Evolutionary conservation across 2,888 invertebrate genomes (phyloP), one percentile per base, ranked within the genome.

Genomic region (Rhopalosiphum nymphaeae): DNA sequence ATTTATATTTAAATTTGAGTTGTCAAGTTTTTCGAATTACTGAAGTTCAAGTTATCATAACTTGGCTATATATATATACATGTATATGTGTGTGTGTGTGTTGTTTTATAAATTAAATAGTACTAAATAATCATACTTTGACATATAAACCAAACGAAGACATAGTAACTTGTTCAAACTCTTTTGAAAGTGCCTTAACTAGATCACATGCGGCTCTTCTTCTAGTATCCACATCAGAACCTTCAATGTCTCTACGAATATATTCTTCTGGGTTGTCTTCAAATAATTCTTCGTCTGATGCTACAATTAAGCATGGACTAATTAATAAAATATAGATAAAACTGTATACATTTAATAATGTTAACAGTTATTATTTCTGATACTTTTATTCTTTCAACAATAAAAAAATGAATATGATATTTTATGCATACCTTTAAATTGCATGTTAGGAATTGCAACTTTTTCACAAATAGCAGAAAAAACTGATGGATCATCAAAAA

Each of bases 221-320:
- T 91, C 99, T 96, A 0, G 99, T 99, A 96, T 99, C 99, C 95
- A 99, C 98, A 96, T 99, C 99, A 21, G 99, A 99, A 13, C 99
- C 99, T 96, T 99, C 99, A 95, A 99, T 98, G 96, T 99, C 99
- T 57, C 99, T 96, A 9, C 99, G 97, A 95, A 99, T 98, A 95
- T 99, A 99, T 96, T 99, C 99, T 95, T 99, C 99, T 0, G 99
- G 98, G 96, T 99, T 99, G 91, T 99, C 99, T 96, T 99, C 99
- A 96, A 99, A 99, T 88, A 99, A 96, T 96, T 99, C 99, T 96
- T 98, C 98, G 96, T 99, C 99, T 0, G 98, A 98, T 92, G 97
- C 97, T 98, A 95, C 89, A 95, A 95, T 94, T 86, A 89, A 93
- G 29, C 21, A 88, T 36, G 3, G 3, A 49, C 61, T 25, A 57